phyloP scores from a whole-genome alignment of 1,140 invertebrate genomes.

The Drosophila parabipectinata region DNA sequence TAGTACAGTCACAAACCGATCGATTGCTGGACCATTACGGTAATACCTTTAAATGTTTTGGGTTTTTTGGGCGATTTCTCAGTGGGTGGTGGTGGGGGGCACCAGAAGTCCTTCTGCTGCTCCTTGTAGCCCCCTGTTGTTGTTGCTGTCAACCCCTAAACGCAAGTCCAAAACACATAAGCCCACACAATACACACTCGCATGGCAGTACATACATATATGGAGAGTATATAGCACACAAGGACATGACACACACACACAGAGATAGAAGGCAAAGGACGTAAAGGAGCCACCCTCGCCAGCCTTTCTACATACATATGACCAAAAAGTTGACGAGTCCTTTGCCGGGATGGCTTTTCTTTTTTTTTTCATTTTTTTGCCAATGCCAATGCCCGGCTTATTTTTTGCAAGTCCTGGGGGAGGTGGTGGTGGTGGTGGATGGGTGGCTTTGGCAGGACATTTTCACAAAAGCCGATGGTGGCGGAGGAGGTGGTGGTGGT shows the following conservation, averaged over 20 bases:
- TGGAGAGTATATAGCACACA: constrained; percentile 20
- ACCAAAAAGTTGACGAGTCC: constrained; percentile 62
- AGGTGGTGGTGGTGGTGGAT: constrained; percentile 6
- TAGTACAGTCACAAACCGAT: constrained; percentile 50
- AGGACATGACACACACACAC: constrained; percentile 12
- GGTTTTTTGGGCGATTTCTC: not conserved
- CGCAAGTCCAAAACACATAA: constrained; percentile 40
- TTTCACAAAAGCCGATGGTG: not conserved
- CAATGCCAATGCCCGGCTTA: constrained; percentile 39
- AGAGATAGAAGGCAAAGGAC: constrained; percentile 11
- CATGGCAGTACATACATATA: constrained; percentile 10
- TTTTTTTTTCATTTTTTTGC: constrained; percentile 37
- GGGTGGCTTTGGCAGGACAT: not conserved
- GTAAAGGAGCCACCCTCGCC: constrained; percentile 62
- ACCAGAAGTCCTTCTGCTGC: constrained; percentile 12
- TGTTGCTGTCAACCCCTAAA: constrained; percentile 41
- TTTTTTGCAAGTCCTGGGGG: constrained; percentile 49
- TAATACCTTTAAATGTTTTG: not conserved
- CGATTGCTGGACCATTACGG: constrained; percentile 21
- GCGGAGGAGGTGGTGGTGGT: constrained; percentile 29
- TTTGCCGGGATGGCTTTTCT: constrained; percentile 4
- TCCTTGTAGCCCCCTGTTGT: constrained; percentile 4
- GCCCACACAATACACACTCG: not conserved
- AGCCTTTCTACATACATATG: constrained; percentile 72
- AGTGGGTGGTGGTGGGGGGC: constrained; percentile 27